Evolutionary conservation across 35 echinoderm and acorn worm species (phyloP), one percentile per base, ranked within the genome.

Genomic region (Heliocidaris tuberculata): DNA sequence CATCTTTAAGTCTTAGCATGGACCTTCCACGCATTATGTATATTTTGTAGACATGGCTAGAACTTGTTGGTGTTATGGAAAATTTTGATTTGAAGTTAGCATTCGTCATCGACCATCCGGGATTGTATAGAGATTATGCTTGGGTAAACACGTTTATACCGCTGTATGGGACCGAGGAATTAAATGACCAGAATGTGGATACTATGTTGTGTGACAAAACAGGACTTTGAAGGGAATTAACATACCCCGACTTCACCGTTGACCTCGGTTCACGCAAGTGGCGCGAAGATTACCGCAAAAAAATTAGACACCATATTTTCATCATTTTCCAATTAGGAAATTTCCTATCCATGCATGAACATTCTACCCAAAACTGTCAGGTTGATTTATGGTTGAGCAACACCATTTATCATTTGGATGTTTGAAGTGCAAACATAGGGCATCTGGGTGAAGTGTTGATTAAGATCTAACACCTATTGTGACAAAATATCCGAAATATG

Each of bases 321-420:
- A 70, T 70, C 60, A 70, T 70, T 70, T 70, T 70, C 60, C 60
- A 70, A 70, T 70, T 70, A 70, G 60, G 60, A 70, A 19, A 70
- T 70, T 27, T 70, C 60, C 60, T 70, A 19, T 5, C 27, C 60
- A 70, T 70, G 24, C 16, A 24, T 2, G 24, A 70, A 70, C 60
- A 70, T 70, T 70, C 60, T 70, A 70, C 60, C 60, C 16, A 24
- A 70, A 16, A 27, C 60, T 70, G 60, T 70, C 60, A 70, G 7
- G 7, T 13, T 70, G 60, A 70, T 70, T 70, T 27, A 70, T 70
- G 60, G 16, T 70, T 7, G 60, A 70, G 60, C 60, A 70, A 70
- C 16, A 70, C 60, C 60, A 27, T 70, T 70, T 70, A 24, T 27
- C 60, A 70, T 21, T 70, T 70, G 17, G 17, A 70, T 2, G 17